Percentiles rank a stretch among this genome's conserved stretches.
phyloP scores from a whole-genome alignment of 1,140 invertebrate species.

The Marisa cornuarietis region DNA sequence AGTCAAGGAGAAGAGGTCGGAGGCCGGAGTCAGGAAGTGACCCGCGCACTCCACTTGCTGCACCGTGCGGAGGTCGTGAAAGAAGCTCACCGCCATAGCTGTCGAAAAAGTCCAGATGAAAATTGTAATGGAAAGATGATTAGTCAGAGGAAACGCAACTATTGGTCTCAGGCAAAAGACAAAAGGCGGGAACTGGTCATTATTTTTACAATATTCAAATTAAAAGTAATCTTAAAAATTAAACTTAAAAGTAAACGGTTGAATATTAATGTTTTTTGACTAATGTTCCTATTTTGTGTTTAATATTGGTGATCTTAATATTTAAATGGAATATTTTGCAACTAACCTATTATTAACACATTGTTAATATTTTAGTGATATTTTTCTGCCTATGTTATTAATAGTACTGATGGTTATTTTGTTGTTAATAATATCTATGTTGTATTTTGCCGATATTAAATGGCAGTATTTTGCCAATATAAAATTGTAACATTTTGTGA shows the following conservation, averaged over 20 bases:
- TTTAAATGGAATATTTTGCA: background rate
- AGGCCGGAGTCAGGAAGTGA: background rate
- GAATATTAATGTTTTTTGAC: background rate
- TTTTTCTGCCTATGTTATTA: background rate
- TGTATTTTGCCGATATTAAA: background rate
- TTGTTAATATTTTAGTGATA: background rate
- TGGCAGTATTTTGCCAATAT: background rate
- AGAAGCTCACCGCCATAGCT: conserved; percentile 6
- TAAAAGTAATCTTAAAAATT: background rate
- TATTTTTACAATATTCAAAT: background rate
- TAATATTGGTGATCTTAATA: background rate
- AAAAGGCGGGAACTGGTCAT: too few species aligned
- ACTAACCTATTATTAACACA: background rate
- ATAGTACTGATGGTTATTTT: too few species aligned
- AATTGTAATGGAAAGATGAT: background rate
- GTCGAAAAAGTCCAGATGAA: background rate
- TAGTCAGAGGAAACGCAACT: background rate
- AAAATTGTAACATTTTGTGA: background rate
- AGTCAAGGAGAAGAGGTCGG: conserved; percentile 9
- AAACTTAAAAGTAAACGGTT: background rate
- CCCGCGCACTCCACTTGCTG: conserved; percentile 13
- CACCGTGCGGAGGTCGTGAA: background rate
- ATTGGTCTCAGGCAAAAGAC: background rate
- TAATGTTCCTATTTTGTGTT: background rate
- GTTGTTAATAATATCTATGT: background rate